A percentile compares a stretch with the other conserved stretches of the same genome.
Conservation (phyloP, 2,113 vertebrate species). For the Nycticebus coucang region DNA sequence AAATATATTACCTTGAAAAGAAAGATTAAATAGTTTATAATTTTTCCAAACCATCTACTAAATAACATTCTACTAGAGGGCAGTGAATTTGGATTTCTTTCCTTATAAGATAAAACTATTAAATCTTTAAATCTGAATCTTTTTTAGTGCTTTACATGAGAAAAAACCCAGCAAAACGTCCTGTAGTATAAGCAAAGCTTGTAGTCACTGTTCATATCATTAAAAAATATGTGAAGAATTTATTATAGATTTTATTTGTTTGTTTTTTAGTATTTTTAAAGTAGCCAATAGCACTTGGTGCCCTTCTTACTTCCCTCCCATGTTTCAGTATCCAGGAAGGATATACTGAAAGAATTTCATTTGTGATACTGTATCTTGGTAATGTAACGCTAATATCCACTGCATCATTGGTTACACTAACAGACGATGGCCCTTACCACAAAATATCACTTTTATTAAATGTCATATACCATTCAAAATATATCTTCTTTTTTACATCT, state of each 20-base stretch:
- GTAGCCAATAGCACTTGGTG: background rate
- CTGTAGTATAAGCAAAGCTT: background rate
- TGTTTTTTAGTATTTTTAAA: constrained; percentile 1
- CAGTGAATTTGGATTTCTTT: background rate
- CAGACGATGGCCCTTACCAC: background rate
- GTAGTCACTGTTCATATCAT: background rate
- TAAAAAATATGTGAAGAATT: background rate
- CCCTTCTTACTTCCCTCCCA: background rate
- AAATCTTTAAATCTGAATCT: background rate
- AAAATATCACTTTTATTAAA: background rate
- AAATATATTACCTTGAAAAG: background rate
- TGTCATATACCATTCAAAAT: background rate
- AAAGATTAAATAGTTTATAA: background rate
- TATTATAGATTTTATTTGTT: background rate
- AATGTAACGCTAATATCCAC: background rate
- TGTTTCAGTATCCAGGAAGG: background rate
- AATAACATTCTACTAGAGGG: background rate
- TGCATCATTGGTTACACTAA: background rate
- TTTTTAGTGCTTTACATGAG: background rate
- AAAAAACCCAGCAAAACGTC: background rate
- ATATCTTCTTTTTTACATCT: background rate
- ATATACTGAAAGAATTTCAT: background rate
- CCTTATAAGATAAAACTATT: background rate
- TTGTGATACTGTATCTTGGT: background rate
- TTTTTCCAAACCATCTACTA: background rate